Conservation (phyloP, 1,140 invertebrate species). For the Formica selysi region DNA sequence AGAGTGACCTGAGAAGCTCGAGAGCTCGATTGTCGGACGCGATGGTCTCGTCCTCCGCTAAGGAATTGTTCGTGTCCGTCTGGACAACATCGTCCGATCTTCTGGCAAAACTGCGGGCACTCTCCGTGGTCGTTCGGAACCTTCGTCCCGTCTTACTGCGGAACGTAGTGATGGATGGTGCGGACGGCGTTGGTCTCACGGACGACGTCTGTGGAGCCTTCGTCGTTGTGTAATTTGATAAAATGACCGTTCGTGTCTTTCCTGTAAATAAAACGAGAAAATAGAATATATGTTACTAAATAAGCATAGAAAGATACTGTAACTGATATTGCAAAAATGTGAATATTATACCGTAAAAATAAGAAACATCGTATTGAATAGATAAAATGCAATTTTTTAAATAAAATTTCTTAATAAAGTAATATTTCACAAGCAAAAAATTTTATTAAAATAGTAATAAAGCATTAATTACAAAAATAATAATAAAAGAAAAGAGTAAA, state of each 20-base stretch:
- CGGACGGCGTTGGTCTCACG: constrained; percentile 67
- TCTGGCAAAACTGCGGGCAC: constrained; percentile 54
- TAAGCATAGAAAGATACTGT: neutral
- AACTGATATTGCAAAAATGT: neutral
- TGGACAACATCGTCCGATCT: constrained; percentile 69
- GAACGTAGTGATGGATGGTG: constrained; percentile 81
- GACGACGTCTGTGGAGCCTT: constrained; percentile 60
- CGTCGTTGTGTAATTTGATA: constrained; percentile 51
- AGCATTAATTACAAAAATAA: neutral
- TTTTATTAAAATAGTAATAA: neutral
- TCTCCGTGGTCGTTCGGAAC: constrained; percentile 78
- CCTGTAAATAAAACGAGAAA: neutral
- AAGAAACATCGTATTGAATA: neutral
- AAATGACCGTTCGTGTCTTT: constrained; percentile 5
- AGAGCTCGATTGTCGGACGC: constrained; percentile 91
- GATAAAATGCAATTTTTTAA: neutral
- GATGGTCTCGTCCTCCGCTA: constrained; percentile 83
- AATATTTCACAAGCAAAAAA: neutral
- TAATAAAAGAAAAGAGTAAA: too few species aligned
- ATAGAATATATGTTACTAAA: neutral
- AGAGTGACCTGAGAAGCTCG: constrained; percentile 93
- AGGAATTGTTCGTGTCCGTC: constrained; percentile 84
- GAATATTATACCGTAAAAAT: neutral
- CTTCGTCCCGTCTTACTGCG: constrained; percentile 78
- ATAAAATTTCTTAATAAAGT: neutral